These are phyloP conservation scores for Dascyllus trimaculatus DNA, from an alignment of 2,113 vertebrate genomes.

Conservation along the genomic window DNA sequence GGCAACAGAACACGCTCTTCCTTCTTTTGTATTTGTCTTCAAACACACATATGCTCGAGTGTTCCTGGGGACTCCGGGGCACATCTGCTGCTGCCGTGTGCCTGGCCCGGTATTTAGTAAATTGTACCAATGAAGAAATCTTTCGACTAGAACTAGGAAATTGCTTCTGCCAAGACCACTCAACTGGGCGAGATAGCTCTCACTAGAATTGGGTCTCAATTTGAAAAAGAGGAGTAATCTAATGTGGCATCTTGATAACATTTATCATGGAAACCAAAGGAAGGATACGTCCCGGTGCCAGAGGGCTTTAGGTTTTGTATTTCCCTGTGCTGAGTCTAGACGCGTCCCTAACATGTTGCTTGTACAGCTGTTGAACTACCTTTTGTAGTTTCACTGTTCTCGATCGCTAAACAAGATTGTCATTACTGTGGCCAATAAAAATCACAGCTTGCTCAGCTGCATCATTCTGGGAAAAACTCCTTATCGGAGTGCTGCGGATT, in stretches of 20 bases:
- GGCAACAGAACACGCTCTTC: not conserved
- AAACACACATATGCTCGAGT: slow-evolving; percentile 14
- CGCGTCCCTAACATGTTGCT: slow-evolving; percentile 12
- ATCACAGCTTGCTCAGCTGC: slow-evolving; percentile 39
- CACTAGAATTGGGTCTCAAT: slow-evolving; percentile 75
- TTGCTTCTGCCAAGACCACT: slow-evolving; percentile 83
- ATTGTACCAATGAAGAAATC: slow-evolving; percentile 74
- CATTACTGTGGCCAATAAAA: slow-evolving; percentile 10
- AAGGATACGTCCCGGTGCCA: slow-evolving; percentile 22
- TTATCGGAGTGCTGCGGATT: slow-evolving; percentile 46
- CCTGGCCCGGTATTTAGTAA: slow-evolving; percentile 59
- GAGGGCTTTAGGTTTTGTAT: slow-evolving; percentile 35
- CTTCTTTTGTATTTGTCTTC: slow-evolving; percentile 15
- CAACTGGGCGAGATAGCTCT: slow-evolving; percentile 58
- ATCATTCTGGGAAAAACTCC: slow-evolving; percentile 6
- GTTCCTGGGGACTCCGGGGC: slow-evolving; percentile 56
- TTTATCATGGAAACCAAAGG: slow-evolving; percentile 54
- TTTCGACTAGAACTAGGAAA: slow-evolving; percentile 80
- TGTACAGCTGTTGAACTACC: slow-evolving; percentile 8
- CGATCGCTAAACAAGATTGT: slow-evolving; percentile 7
- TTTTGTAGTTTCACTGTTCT: slow-evolving; percentile 6
- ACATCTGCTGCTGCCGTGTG: slow-evolving; percentile 67
- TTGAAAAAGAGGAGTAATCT: slow-evolving; percentile 73
- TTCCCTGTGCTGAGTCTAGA: slow-evolving; percentile 19
- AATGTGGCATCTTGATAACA: slow-evolving; percentile 78